Base-by-base conservation (phyloP, 2,888 invertebrate species). In the Coenonympha arcania region DNA sequence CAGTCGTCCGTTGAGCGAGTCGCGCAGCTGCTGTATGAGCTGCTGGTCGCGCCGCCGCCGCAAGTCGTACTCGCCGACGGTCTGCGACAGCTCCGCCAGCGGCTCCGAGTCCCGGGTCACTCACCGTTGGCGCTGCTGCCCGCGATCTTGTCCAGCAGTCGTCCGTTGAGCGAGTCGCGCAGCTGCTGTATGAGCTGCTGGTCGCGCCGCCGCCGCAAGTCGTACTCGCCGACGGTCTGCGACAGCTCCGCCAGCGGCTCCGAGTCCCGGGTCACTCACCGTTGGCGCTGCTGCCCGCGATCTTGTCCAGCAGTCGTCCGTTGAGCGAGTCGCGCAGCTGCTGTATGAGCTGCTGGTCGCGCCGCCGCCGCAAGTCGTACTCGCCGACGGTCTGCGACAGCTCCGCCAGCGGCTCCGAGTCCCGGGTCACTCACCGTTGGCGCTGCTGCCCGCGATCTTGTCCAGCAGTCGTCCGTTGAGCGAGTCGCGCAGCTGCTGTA, bases 241-340 rank as follows among this genome's bases (percentile, higher is more conserved):
- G 94, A 94, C 20, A 95, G 76, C 66, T 95, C 95, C 0, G 94
- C 92, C 15, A 95, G 73, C n/a, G n/a, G n/a, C n/a, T n/a, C n/a
- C n/a, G n/a, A n/a, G n/a, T n/a, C n/a, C n/a, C n/a, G n/a, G n/a
- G n/a, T 1, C 6, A 45, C 54, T 51, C 3, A 59, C 61, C 62
- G 33, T 40, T 50, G 0, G 50, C 50, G 5, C 56, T 50, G 13
- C 52, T 61, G 1, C 65, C 53, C 2, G 64, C 62, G 2, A 79
- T 73, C 37, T 73, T 71, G 1, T 75, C 71, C 55, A 80, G 53
- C 0, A 83, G 63, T 20, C 73, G 63, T 0, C 74, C 76, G 13
- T 81, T 80, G 8, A 86, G 57, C 0, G 82, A 79, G 24, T 88
- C 90, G 56, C 89, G 88, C 50, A 93, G 67, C 72, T 89, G 90